Conservation (phyloP, 1,140 invertebrate genomes). For the Adelges cooleyi region DNA sequence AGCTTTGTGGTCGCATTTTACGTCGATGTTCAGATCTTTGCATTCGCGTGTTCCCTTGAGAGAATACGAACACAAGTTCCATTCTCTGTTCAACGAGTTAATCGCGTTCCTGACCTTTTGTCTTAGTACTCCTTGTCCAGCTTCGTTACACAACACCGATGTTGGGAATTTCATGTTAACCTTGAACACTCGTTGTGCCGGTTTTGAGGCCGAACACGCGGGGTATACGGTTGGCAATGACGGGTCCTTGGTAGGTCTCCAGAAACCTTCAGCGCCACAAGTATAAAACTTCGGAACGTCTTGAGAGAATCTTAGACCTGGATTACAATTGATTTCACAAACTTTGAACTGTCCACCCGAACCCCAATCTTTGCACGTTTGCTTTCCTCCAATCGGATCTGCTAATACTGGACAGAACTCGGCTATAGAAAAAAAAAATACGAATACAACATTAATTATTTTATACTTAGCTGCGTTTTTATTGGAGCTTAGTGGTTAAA, state of each 20-base stretch:
- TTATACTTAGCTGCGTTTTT: no score
- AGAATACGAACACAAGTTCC: constrained; percentile 86
- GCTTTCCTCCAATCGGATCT: constrained; percentile 78
- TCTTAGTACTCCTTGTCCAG: constrained; percentile 78
- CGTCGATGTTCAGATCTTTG: constrained; percentile 75
- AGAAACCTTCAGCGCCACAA: constrained; percentile 91
- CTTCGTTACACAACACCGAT: constrained; percentile 84
- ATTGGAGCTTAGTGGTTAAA: no score
- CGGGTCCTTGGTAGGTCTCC: constrained; percentile 75
- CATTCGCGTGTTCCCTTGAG: constrained; percentile 67
- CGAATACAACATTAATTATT: not conserved
- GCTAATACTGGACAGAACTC: constrained; percentile 79
- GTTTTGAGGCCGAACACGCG: constrained; percentile 70
- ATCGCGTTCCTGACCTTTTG: constrained; percentile 78
- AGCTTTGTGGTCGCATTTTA: constrained; percentile 71
- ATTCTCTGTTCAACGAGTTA: constrained; percentile 77
- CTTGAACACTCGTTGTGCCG: constrained; percentile 83
- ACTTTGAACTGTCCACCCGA: constrained; percentile 89
- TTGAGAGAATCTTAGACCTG: constrained; percentile 78
- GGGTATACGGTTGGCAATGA: constrained; percentile 71
- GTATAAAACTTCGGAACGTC: constrained; percentile 88
- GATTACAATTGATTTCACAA: constrained; percentile 77
- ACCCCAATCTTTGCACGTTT: constrained; percentile 90
- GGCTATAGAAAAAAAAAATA: constrained; percentile 44
- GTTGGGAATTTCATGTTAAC: constrained; percentile 88